Conservation (phyloP, 2,888 invertebrate species). For the Lepidochrysops patricia region DNA sequence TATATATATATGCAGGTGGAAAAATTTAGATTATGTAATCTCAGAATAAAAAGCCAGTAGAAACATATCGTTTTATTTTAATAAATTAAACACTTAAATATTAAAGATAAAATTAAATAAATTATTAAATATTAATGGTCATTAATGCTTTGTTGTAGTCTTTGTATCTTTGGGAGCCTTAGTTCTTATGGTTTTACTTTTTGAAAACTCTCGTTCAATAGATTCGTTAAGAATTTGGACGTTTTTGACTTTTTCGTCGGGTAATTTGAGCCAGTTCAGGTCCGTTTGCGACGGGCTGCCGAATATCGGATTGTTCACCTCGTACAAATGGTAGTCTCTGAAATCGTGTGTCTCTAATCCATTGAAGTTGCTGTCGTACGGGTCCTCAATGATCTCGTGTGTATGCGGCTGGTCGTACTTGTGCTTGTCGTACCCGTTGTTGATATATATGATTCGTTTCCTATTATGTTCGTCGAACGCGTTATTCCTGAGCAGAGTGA, state of each 20-base stretch:
- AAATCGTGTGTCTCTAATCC: constrained; percentile 23
- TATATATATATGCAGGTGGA: too few relatives aligned
- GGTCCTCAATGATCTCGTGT: constrained; percentile 22
- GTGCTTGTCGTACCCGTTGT: constrained; percentile 72
- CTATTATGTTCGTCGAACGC: constrained; percentile 70
- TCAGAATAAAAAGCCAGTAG: not conserved
- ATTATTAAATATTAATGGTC: not conserved
- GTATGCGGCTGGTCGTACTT: constrained; percentile 31
- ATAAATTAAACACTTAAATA: constrained; percentile 6
- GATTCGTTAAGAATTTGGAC: constrained; percentile 17
- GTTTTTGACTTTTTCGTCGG: constrained; percentile 17
- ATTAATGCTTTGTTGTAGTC: not conserved
- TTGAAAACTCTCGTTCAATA: not conserved
- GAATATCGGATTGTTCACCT: constrained; percentile 15
- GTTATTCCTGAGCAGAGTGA: constrained; percentile 73
- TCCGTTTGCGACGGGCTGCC: constrained; percentile 7
- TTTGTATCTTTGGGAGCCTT: not conserved
- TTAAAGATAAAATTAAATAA: too few relatives aligned
- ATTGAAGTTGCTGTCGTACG: constrained; percentile 20
- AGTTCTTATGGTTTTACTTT: not conserved
- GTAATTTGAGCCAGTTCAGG: constrained; percentile 17
- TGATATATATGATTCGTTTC: constrained; percentile 73
- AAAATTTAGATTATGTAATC: not conserved
- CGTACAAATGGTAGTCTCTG: constrained; percentile 23
- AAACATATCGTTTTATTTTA: not conserved